phyloP scores from a whole-genome alignment of 37 sponge, comb jelly and placozoan species.

The Axinella damicornis region DNA sequence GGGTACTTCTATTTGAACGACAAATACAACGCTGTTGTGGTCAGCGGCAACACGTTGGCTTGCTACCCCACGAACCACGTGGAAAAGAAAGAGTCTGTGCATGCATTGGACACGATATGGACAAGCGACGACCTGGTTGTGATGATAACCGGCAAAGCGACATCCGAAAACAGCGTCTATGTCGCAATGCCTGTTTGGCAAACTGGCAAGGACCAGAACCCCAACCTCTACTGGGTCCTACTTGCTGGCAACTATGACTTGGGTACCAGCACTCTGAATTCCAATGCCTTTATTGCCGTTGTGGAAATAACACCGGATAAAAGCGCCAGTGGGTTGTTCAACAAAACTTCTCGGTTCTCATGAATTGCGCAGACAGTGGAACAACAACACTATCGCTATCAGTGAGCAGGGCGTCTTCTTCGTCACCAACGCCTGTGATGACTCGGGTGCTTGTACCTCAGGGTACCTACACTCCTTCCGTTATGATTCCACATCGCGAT shows the following conservation, averaged over 20 bases:
- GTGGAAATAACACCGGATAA: background rate
- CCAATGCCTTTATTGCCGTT: background rate
- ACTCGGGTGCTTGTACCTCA: too few relatives aligned
- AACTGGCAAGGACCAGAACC: background rate
- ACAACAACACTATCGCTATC: background rate
- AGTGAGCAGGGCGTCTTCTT: background rate
- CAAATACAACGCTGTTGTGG: too few relatives aligned
- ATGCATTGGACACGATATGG: background rate
- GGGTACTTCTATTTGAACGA: too few relatives aligned
- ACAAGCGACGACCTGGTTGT: background rate
- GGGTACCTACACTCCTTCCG: too few relatives aligned
- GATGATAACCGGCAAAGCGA: background rate
- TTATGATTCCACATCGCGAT: too few relatives aligned
- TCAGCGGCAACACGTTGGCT: too few relatives aligned
- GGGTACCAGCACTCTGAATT: background rate
- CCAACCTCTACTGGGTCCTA: constrained; percentile 1
- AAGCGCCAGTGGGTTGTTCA: background rate
- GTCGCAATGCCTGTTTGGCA: background rate
- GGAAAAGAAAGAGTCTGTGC: background rate
- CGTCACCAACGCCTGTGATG: background rate
- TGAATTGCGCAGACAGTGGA: background rate
- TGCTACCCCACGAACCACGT: too few relatives aligned
- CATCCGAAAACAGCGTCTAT: background rate
- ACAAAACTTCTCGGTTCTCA: background rate
- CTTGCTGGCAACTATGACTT: constrained; percentile 2